phyloP scores from a whole-genome alignment of 2,113 vertebrate genomes.

The Muntiacus muntjak region DNA sequence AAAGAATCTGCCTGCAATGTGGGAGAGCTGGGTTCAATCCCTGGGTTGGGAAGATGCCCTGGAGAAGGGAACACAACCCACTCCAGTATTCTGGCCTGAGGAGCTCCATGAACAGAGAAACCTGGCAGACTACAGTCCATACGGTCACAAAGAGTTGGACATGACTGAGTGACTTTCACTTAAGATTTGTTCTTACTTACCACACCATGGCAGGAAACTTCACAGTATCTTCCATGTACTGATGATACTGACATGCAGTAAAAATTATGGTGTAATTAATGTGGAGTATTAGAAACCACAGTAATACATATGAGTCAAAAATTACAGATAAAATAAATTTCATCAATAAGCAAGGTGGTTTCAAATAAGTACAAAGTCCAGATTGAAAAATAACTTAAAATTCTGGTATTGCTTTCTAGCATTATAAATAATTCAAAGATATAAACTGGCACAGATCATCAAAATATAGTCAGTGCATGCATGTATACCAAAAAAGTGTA shows the following conservation, averaged over 20 bases:
- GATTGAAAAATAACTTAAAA: slow-evolving; percentile 15
- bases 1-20: not conserved
- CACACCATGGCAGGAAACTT: not conserved
- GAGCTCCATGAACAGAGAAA: not conserved
- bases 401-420: not conserved
- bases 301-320: not conserved
- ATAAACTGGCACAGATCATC: not conserved
- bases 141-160: rapidly evolving
- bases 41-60: not conserved
- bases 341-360: not conserved
- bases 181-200: not conserved
- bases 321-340: not conserved
- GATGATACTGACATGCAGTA: not conserved
- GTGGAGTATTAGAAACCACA: not conserved
- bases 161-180: not conserved
- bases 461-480: not conserved
- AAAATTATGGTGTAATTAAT: not conserved
- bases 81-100: not conserved
- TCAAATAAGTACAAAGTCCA: not conserved
- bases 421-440: not conserved
- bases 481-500: not conserved
- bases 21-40: not conserved
- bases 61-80: not conserved
- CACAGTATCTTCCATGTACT: not conserved
- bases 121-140: not conserved